Conservation (phyloP, 2,797 vertebrate genomes). For the Girardinus metallicus region DNA sequence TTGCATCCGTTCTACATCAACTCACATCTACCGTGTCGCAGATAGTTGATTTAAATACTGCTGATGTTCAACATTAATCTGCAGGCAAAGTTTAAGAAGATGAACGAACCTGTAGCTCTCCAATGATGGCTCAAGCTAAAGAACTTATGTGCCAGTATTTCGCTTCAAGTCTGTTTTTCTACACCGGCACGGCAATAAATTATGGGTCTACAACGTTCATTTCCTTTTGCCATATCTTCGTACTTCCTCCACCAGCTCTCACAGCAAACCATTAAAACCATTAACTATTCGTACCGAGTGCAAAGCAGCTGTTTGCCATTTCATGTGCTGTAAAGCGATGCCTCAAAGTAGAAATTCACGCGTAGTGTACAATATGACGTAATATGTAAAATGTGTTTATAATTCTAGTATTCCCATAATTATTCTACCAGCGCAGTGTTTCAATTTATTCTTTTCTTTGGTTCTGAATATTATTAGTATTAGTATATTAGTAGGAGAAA, state of each 20-base stretch:
- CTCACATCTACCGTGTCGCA: background rate
- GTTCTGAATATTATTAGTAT: background rate
- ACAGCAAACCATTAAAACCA: background rate
- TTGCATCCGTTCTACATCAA: background rate
- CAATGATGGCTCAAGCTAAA: background rate
- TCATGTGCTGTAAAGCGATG: background rate
- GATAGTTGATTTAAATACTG: background rate
- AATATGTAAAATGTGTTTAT: background rate
- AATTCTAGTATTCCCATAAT: background rate
- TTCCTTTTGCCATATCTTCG: background rate
- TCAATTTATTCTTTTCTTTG: background rate
- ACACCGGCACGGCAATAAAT: background rate
- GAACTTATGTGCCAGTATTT: background rate
- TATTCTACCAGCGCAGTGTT: background rate
- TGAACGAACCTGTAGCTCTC: background rate
- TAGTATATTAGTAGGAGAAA: background rate
- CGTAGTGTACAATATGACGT: background rate
- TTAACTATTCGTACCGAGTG: background rate
- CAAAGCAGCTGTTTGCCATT: background rate
- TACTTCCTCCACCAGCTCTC: constrained; percentile 11
- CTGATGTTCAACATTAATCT: background rate
- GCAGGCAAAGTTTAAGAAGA: background rate
- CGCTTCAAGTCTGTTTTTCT: background rate
- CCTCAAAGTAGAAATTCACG: background rate
- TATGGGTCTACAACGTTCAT: background rate